Base-by-base conservation (phyloP, 2,888 invertebrate genomes). In the Willowsia nigromaculata region DNA sequence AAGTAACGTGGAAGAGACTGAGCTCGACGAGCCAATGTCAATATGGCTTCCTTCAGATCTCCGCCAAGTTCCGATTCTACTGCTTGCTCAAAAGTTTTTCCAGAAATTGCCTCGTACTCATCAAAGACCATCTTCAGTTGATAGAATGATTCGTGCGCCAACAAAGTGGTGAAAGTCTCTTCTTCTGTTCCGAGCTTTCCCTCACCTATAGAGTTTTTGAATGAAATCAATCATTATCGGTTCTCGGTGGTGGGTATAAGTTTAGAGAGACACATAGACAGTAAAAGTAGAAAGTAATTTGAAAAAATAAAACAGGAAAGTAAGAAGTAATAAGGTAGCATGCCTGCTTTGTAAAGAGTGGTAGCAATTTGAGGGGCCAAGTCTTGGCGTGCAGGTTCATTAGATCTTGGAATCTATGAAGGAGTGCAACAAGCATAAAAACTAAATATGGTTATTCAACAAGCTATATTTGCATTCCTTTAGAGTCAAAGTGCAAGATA, bases 101-200 rank as follows among this genome's bases (percentile, higher is more conserved):
- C 96, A 0, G 96, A 95, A 11, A 97, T 94, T 90, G 95, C 95
- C 94, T 96, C 96, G 94, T 97, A 97, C 93, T 96, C 96, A 92
- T 96, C 96, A 93, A 96, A 96, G 76, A 96, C 95, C 85, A 95
- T 94, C 0, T 95, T 94, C 92, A 97, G 94, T 93, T 97, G 97
- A 0, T 95, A 95, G 93, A 96, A 97, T 93, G 96, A 96, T 93
- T 96, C 96, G 93, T 96, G 96, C 0, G 96, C 96, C 93, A 97
- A 94, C 92, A 96, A 95, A 93, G 95, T 95, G 92, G 96, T 96
- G 93, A 97, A 96, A 96, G 0, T 96, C 93, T 93, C 76, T 62
- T 90, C 86, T 13, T 87, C 84, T 1, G 89, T 89, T 25, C 89
- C 85, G 47, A 90, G 85, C 11, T 25, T 81, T 30, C 88, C 88